phyloP scores from a whole-genome alignment of 2,888 invertebrate genomes.

The Timema cristinae region DNA sequence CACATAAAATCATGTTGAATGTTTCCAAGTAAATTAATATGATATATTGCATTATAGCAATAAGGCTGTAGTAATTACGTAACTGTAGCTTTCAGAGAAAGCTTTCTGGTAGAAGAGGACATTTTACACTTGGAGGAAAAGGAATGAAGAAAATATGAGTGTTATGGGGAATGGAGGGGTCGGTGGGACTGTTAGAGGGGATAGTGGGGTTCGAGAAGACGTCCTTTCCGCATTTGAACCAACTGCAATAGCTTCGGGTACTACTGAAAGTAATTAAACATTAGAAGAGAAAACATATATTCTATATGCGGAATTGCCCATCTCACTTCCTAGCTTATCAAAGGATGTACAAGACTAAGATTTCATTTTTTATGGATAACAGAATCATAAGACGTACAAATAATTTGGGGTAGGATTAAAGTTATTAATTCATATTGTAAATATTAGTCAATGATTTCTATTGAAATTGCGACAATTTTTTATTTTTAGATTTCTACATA shows the following conservation, averaged over 20 bases:
- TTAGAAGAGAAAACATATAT: conserved; percentile 30
- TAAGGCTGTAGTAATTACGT: too few species aligned
- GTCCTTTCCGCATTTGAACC: conserved; percentile 12
- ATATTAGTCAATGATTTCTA: too few species aligned
- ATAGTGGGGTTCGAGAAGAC: conserved; percentile 9
- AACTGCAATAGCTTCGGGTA: conserved; percentile 24
- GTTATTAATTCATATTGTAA: too few species aligned
- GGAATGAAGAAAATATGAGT: conserved; percentile 27
- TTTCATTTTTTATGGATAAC: too few species aligned
- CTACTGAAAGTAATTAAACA: conserved; percentile 29
- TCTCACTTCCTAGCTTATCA: conserved; percentile 23
- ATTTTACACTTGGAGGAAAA: conserved; percentile 24
- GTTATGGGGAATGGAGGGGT: conserved; percentile 18
- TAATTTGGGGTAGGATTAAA: too few species aligned
- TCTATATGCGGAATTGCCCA: conserved; percentile 28
- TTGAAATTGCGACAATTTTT: too few species aligned
- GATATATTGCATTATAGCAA: too few species aligned
- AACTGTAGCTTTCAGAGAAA: too few species aligned
- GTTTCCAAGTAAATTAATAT: too few species aligned
- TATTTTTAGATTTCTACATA: too few species aligned
- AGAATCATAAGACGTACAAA: too few species aligned
- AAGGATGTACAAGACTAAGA: conserved; percentile 19
- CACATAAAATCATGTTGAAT: too few species aligned
- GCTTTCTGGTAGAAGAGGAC: conserved; percentile 13
- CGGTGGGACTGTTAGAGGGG: background rate